phyloP scores from a whole-genome alignment of 2,113 vertebrate genomes.

The Tupaia tana region DNA sequence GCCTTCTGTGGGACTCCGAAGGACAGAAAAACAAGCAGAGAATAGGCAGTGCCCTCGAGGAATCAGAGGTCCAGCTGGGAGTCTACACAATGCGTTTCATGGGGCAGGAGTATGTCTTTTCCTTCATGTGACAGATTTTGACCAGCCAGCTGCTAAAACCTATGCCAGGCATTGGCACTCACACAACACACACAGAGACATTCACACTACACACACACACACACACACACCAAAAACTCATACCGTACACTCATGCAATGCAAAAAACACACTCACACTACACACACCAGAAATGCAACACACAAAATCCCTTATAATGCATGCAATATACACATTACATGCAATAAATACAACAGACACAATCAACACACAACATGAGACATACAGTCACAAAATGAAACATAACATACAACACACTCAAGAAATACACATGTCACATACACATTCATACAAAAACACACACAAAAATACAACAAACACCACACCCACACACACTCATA shows the following conservation, averaged over 20 bases:
- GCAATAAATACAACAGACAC: not conserved
- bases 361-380: not conserved
- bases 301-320: not conserved
- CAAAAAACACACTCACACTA: not conserved
- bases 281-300: not conserved
- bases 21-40: not conserved
- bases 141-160: not conserved
- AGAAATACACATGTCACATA: too few relatives aligned
- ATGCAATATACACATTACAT: not conserved
- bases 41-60: not conserved
- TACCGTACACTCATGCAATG: not conserved
- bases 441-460: not conserved
- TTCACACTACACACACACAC: not conserved
- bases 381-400: not conserved
- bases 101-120: not conserved
- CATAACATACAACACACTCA: not conserved
- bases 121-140: not conserved
- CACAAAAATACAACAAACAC: not conserved
- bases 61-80: not conserved
- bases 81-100: accelerated
- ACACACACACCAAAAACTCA: not conserved
- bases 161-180: not conserved
- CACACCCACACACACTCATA: not conserved
- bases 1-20: not conserved
- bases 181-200: not conserved